Base-by-base conservation (phyloP, 2,113 vertebrate species). In the Brachypteracias leptosomus region DNA sequence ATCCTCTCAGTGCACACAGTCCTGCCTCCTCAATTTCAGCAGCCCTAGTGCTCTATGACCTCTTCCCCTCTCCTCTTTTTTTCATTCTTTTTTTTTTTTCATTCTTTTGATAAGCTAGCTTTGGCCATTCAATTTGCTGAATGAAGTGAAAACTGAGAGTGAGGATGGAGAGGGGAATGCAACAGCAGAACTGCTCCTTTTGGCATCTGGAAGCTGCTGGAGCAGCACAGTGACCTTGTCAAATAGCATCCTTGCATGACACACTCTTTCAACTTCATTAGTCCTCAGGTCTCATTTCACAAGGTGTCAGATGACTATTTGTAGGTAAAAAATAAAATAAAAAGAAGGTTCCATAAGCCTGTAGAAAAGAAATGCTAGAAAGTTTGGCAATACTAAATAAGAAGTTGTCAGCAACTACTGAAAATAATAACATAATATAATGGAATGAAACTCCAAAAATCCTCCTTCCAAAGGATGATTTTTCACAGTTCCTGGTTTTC, bases 291-390 rank as follows among this genome's bases (percentile, higher is more conserved):
- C 57, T 13, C 67, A 42, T 88, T 95, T 89, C 80, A 75, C 79
- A 81, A 74, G 38, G 92, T 93, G 68, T 89, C 95, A 84, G 36
- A 55, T 92, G 24, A 84, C 72, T 77, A 24, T 84, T 74, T 20
- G 29, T 81, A 70, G 35, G 31, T 67, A 38, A 91, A 94, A 92
- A 85, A 52, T 25, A 77, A 92, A 94, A 92, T 62, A 83, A 90
- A 93, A 74, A 70, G 58, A 49, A 49, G 2, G 9, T 7, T 10
- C 10, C 59, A 70, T 55, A 73, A 66, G 16, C 9, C 59, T 55
- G 26, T 25, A 71, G 79, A 67, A 59, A 90, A 74, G 16, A 70
- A 92, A 90, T 19, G 35, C 20, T 44, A 86, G 59, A 80, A 74
- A 89, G 18, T n/a, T 16, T 57, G 59, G 33, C 68, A 71, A 44